phyloP scores from a whole-genome alignment of 2,797 vertebrate genomes.

The Taeniopygia guttata region DNA sequence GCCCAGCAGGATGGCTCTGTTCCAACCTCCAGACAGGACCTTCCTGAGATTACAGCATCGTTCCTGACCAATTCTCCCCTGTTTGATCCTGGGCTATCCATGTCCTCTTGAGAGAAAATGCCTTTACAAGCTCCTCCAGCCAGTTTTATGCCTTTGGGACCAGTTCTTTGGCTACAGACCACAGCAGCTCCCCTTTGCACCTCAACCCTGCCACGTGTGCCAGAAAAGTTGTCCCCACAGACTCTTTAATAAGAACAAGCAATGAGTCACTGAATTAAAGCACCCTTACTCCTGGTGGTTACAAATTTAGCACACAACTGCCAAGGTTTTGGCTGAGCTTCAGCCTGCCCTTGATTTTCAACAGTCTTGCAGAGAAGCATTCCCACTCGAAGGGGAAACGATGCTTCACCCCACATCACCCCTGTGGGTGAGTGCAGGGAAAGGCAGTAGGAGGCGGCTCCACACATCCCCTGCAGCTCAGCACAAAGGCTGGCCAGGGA shows the following conservation, averaged over 20 bases:
- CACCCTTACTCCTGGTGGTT: not conserved
- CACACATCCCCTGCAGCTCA: accelerated
- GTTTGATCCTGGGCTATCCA: not conserved
- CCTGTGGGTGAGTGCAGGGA: accelerated
- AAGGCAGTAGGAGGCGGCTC: not conserved
- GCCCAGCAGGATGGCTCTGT: not conserved
- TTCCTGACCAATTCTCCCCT: not conserved
- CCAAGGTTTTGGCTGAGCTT: not conserved
- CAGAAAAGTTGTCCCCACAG: constrained; percentile 5
- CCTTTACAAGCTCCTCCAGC: not conserved
- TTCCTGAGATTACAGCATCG: accelerated
- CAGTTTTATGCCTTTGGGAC: not conserved
- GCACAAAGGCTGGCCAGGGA: not conserved
- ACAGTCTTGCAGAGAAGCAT: not conserved
- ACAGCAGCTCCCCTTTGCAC: not conserved
- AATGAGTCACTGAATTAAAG: constrained; percentile 12
- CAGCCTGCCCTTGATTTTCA: not conserved
- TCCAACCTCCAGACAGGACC: not conserved
- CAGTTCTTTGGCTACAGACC: not conserved
- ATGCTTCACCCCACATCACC: not conserved
- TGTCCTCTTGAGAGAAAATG: not conserved
- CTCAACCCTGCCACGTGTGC: not conserved
- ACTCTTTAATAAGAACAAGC: not conserved
- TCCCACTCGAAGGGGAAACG: not conserved
- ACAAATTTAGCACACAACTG: constrained; percentile 6